A percentile compares a stretch with the other conserved stretches of the same genome.
phyloP scores from a whole-genome alignment of 2,797 vertebrate species.

The Hephaestus fuliginosus region DNA sequence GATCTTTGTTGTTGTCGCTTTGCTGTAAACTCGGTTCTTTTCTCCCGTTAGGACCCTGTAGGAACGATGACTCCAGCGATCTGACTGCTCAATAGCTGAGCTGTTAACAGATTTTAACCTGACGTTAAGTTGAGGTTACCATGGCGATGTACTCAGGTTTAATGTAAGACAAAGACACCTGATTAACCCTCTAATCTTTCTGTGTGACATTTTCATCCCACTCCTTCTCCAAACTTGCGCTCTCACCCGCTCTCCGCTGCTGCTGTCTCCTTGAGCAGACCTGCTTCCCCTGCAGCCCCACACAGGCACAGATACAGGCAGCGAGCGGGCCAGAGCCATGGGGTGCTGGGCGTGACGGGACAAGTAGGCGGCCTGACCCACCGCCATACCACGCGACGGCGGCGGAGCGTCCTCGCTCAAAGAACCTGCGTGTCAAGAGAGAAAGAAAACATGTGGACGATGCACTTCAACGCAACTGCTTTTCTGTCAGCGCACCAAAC shows the following conservation, averaged over 20 bases:
- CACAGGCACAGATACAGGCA: slow-evolving; percentile 92
- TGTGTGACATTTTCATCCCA: background rate
- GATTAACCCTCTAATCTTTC: background rate
- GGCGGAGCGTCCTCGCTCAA: slow-evolving; percentile 91
- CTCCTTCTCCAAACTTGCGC: background rate
- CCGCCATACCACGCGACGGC: slow-evolving; percentile 78
- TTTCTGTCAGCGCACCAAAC: fast-evolving
- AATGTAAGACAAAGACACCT: background rate
- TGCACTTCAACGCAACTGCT: fast-evolving
- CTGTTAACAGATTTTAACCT: background rate
- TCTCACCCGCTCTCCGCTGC: slow-evolving; percentile 81
- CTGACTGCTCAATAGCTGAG: background rate
- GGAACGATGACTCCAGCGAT: background rate
- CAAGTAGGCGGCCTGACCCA: slow-evolving; percentile 71
- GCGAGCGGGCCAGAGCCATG: slow-evolving; percentile 90
- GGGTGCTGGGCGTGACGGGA: slow-evolving; percentile 76
- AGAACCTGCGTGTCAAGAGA: slow-evolving; percentile 75
- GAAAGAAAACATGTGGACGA: background rate
- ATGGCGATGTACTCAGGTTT: background rate
- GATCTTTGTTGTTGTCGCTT: background rate
- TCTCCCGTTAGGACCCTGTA: background rate
- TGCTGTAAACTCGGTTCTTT: background rate
- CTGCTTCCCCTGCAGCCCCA: slow-evolving; percentile 88
- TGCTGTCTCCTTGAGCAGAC: slow-evolving; percentile 69
- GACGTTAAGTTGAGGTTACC: background rate